A percentile compares a stretch with the other conserved stretches of the same genome.
Conservation (phyloP, 2,797 vertebrate species). For the Nannoperca australis region DNA sequence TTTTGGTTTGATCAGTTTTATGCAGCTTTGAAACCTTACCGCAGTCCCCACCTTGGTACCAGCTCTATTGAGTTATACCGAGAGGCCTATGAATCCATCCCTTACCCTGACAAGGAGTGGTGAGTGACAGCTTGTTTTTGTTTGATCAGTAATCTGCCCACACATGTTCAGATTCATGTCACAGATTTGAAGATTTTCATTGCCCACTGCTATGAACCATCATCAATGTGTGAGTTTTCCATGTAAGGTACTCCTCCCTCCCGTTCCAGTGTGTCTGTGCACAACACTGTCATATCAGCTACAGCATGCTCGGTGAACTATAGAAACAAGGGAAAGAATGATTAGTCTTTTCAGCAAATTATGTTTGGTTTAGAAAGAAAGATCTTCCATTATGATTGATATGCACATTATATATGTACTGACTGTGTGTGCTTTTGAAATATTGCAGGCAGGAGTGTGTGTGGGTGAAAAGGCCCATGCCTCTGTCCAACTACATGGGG, state of each 20-base stretch:
- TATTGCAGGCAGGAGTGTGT: conserved; percentile 79
- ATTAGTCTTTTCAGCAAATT: background rate
- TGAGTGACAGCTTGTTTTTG: conserved; percentile 65
- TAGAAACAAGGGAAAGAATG: background rate
- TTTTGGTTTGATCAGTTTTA: conserved; percentile 72
- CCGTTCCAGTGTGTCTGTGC: too few relatives aligned
- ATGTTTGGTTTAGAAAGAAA: background rate
- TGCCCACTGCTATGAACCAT: background rate
- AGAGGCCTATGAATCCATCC: conserved; percentile 80
- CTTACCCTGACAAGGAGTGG: conserved; percentile 88
- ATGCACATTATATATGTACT: background rate
- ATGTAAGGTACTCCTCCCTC: background rate
- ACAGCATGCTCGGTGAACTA: too few relatives aligned
- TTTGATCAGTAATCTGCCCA: background rate
- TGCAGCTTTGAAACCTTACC: conserved; percentile 68
- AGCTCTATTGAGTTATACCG: conserved; percentile 66
- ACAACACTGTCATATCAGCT: background rate
- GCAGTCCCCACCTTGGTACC: conserved; percentile 63
- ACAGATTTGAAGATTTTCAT: background rate
- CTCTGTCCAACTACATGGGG: conserved; percentile 83
- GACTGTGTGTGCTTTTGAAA: background rate
- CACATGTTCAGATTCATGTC: background rate
- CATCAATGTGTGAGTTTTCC: background rate
- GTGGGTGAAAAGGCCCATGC: conserved; percentile 73
- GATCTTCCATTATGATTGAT: background rate